A percentile compares a stretch with the other conserved stretches of the same genome.
Evolutionary conservation across 2,113 vertebrate species (phyloP).

Genomic region (Tragelaphus imberbis): DNA sequence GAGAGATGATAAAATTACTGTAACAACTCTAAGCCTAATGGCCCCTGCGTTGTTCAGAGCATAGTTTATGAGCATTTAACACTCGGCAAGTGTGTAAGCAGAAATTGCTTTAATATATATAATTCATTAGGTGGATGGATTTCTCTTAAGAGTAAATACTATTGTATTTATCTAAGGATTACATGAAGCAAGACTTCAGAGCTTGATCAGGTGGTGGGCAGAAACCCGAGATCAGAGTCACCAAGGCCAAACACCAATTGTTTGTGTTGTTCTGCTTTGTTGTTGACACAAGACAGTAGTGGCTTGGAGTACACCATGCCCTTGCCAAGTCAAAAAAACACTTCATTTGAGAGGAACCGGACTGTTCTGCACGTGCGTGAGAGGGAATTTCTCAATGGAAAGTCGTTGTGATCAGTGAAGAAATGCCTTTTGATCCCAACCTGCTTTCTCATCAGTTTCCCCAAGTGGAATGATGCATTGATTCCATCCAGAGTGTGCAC

Average conservation of each 20-base stretch:
- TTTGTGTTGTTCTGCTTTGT: background rate
- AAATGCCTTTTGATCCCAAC: background rate
- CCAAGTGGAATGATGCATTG: background rate
- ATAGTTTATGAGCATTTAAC: constrained; percentile 4
- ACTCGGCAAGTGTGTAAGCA: background rate
- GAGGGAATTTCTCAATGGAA: background rate
- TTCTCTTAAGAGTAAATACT: constrained; percentile 11
- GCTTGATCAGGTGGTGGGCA: background rate
- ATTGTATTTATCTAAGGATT: background rate
- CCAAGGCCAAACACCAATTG: background rate
- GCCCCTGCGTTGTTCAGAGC: background rate
- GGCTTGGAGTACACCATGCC: background rate
- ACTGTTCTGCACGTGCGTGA: background rate
- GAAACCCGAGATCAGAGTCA: background rate
- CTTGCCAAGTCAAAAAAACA: background rate
- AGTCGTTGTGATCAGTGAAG: background rate
- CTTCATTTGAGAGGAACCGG: background rate
- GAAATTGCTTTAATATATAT: constrained; percentile 5
- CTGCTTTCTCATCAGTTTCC: background rate
- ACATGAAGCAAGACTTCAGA: background rate
- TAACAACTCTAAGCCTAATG: background rate
- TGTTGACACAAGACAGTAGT: background rate
- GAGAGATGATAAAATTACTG: background rate
- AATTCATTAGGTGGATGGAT: background rate
- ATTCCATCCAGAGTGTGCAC: background rate